A percentile compares a stretch with the other conserved stretches of the same genome.
Conservation (phyloP, 2,113 vertebrate genomes). For the Xiphophorus hellerii region DNA sequence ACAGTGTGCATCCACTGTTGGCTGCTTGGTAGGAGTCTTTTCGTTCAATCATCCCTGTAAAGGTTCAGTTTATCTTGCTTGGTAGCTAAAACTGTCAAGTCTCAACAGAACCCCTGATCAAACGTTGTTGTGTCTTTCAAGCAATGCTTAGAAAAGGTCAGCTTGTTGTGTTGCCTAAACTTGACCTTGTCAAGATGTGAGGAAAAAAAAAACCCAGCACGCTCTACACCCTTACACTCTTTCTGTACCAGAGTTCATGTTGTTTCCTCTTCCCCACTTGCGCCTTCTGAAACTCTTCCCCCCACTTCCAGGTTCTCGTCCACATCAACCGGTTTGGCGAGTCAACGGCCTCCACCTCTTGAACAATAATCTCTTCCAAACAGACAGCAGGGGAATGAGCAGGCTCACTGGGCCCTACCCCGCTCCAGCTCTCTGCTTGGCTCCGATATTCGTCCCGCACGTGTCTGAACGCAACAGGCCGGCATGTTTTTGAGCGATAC, state of each 20-base stretch:
- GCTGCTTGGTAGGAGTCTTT: not conserved
- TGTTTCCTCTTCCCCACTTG: not conserved
- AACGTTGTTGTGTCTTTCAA: not conserved
- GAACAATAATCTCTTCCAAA: constrained; percentile 8
- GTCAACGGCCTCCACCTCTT: not conserved
- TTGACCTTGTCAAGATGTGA: not conserved
- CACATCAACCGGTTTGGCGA: constrained; percentile 24
- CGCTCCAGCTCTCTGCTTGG: too few relatives aligned
- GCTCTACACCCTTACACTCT: not conserved
- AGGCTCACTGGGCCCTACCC: not conserved
- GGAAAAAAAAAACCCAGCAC: not conserved
- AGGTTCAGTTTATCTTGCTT: not conserved
- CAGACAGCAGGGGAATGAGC: not conserved
- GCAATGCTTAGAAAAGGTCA: not conserved
- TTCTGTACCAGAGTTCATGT: not conserved
- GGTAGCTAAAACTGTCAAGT: not conserved
- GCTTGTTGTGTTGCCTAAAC: not conserved
- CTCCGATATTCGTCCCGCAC: not conserved
- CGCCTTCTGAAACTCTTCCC: constrained; percentile 2
- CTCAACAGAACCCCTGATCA: too few relatives aligned
- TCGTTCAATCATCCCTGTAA: not conserved
- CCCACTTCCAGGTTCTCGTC: not conserved
- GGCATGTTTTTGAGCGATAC: not conserved
- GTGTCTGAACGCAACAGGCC: not conserved
- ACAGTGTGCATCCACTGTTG: not conserved